A percentile compares a stretch with the other conserved stretches of the same genome.
Conservation (phyloP, 2,113 vertebrate species). For the Trichomycterus rosablanca region DNA sequence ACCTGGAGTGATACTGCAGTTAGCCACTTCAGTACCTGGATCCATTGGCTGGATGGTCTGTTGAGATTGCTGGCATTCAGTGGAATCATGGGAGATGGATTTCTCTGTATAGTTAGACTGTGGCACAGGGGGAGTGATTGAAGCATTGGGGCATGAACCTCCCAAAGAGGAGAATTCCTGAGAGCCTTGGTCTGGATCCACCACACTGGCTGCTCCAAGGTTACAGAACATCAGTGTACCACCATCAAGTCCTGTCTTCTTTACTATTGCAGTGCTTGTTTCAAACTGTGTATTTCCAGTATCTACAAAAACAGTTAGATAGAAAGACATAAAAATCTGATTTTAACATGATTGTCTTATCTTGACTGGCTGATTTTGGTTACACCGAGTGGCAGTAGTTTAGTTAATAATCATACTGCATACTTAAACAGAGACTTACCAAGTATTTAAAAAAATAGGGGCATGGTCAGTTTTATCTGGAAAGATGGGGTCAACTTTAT, state of each 20-base stretch:
- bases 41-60: neutral
- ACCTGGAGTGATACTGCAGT: neutral
- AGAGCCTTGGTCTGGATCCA: slow-evolving; percentile 28
- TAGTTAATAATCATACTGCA: too few species aligned
- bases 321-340: too few species aligned
- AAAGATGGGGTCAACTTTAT: too few species aligned
- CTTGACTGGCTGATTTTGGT: too few species aligned
- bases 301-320: too few species aligned
- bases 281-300: slow-evolving; percentile 37
- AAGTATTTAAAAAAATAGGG: too few species aligned
- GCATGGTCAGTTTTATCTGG: too few species aligned
- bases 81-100: slow-evolving; percentile 3
- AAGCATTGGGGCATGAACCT: neutral
- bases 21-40: neutral
- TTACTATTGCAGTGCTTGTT: neutral
- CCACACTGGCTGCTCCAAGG: slow-evolving; percentile 43
- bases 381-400: too few species aligned
- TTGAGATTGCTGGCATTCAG: neutral
- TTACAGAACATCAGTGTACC: slow-evolving; percentile 58
- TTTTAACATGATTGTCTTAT: too few species aligned
- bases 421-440: too few species aligned
- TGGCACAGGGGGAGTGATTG: neutral
- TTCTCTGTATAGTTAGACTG: neutral
- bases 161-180: slow-evolving; percentile 17
- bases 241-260: too few species aligned